Evolutionary conservation across 2,113 vertebrate species (phyloP).

Genomic region (Carettochelys insculpta): DNA sequence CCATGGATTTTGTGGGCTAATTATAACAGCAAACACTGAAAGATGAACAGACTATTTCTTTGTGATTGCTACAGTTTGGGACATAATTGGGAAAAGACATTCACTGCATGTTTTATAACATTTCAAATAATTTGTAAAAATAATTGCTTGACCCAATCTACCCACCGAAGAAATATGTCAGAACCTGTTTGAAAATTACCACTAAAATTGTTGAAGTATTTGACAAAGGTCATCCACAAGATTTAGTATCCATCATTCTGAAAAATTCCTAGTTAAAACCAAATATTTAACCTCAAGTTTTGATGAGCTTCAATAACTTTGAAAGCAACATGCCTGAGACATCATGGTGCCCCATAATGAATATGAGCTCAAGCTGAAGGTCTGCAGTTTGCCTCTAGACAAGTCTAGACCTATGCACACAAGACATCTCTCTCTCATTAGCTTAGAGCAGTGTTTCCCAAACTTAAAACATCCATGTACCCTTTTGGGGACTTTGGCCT

Average conservation of each 20-base stretch:
- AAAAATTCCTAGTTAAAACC: not conserved
- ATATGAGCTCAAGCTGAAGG: not conserved
- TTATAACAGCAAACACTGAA: not conserved
- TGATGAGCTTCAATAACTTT: not conserved
- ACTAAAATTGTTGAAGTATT: not conserved
- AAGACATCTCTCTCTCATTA: no score
- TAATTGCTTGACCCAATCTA: not conserved
- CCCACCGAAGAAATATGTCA: not conserved
- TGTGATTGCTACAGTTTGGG: not conserved
- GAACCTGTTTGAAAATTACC: not conserved
- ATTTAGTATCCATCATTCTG: not conserved
- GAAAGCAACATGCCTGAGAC: not conserved
- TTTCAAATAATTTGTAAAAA: not conserved
- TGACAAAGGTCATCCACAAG: not conserved
- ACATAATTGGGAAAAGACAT: rapidly evolving
- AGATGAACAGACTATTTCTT: not conserved
- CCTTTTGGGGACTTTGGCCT: no score
- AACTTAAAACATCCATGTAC: no score
- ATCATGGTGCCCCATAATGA: not conserved
- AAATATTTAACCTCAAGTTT: not conserved
- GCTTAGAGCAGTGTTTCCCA: no score
- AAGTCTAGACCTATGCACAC: not conserved
- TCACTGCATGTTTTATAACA: not conserved
- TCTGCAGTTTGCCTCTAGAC: not conserved
- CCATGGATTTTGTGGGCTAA: not conserved